phyloP scores from a whole-genome alignment of 2,797 vertebrate genomes.

The Sciaenops ocellatus region DNA sequence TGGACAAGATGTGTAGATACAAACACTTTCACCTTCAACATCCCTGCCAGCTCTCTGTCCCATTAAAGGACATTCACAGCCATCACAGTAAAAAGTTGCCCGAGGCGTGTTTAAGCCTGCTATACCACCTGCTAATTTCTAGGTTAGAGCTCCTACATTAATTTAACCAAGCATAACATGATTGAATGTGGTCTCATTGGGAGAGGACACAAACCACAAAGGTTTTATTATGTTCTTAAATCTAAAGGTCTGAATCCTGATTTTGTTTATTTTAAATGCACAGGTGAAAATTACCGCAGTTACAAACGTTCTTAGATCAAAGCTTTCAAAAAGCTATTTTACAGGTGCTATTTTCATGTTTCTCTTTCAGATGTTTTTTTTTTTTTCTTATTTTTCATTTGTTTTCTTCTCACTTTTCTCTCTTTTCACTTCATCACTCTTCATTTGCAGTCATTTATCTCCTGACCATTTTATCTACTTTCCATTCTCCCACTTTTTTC shows the following conservation, averaged over 20 bases:
- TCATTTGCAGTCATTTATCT: background rate
- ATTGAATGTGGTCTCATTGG: conserved; percentile 12
- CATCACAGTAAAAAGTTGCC: background rate
- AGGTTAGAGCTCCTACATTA: conserved; percentile 1
- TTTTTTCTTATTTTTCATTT: background rate
- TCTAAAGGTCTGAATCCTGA: conserved; percentile 28
- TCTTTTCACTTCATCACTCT: background rate
- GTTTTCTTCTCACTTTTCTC: background rate
- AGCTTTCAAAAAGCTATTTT: conserved; percentile 22
- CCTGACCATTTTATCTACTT: background rate
- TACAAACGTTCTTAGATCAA: conserved; percentile 28
- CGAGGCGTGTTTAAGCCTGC: background rate
- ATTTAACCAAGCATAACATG: background rate
- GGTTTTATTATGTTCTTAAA: conserved; percentile 7
- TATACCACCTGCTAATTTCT: background rate
- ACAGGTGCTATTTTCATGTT: background rate
- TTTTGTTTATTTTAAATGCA: conserved; percentile 33
- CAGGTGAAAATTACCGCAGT: conserved; percentile 24
- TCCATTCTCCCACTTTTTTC: background rate
- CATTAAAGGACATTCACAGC: background rate
- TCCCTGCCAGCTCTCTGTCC: background rate
- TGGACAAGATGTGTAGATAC: background rate
- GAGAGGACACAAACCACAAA: conserved; percentile 5
- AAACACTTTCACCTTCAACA: background rate
- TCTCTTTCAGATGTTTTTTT: background rate